Evolutionary conservation across 2,797 vertebrate genomes (phyloP).

Genomic region (Malurus splendens): DNA sequence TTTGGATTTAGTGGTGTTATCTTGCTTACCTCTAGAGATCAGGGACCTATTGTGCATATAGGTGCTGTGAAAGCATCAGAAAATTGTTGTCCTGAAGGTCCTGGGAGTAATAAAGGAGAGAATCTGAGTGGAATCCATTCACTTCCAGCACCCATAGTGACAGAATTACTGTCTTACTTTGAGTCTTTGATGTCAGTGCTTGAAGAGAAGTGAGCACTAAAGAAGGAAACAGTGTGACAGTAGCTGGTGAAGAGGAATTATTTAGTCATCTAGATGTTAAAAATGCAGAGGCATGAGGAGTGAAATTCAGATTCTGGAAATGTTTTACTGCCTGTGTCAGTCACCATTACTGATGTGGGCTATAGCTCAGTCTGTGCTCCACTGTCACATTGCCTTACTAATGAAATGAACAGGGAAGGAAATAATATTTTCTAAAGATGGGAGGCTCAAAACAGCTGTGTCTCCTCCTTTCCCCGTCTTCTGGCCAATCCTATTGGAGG

Average conservation of each 20-base stretch:
- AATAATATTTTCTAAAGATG: background rate
- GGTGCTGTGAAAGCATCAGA: background rate
- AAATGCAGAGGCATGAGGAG: background rate
- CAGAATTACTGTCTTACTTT: background rate
- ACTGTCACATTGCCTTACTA: background rate
- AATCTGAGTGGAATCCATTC: background rate
- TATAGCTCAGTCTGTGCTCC: background rate
- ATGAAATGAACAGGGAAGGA: background rate
- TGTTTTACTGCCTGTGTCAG: background rate
- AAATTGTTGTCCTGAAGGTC: background rate
- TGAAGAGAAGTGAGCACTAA: background rate
- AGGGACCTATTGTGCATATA: background rate
- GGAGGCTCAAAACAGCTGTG: background rate
- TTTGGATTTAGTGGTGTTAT: background rate
- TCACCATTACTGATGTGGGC: background rate
- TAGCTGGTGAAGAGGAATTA: background rate
- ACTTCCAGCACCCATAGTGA: fast-evolving
- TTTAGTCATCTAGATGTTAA: background rate
- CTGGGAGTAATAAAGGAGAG: background rate
- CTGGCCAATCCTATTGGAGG: background rate
- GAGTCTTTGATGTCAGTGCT: background rate
- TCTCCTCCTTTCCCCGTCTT: background rate
- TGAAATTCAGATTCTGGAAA: background rate
- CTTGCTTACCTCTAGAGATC: background rate
- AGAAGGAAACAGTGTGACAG: background rate